Evolutionary conservation across 2,888 invertebrate genomes (phyloP).

Genomic region (Himalopsyche japonica): DNA sequence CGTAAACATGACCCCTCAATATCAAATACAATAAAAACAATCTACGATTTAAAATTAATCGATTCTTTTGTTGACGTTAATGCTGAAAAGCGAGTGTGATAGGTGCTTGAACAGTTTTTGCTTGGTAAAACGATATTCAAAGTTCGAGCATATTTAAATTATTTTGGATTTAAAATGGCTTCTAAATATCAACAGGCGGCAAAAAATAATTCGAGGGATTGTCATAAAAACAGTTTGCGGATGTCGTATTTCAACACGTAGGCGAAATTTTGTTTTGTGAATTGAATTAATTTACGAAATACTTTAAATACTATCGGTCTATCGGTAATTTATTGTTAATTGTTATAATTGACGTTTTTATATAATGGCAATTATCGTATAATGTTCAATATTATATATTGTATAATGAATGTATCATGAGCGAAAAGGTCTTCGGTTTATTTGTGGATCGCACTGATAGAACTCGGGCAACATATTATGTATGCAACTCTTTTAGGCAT

Average conservation of each 20-base stretch:
- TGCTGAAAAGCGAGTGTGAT: background rate
- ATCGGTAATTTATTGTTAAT: no score
- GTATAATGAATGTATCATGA: no score
- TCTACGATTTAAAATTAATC: no score
- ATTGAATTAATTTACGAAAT: background rate
- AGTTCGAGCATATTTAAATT: background rate
- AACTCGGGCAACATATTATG: no score
- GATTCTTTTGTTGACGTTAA: background rate
- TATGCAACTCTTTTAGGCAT: no score
- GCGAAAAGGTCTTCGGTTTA: no score
- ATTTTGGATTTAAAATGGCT: background rate
- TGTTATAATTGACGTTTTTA: no score
- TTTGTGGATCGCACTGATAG: no score
- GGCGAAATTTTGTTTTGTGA: background rate
- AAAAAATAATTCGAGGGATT: background rate
- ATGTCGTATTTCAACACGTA: background rate
- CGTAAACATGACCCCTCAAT: no score
- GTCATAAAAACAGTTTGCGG: background rate
- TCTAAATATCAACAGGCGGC: background rate
- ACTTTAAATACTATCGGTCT: background rate
- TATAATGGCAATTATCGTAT: no score
- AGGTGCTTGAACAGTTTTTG: background rate
- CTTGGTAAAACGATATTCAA: background rate
- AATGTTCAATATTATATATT: no score
- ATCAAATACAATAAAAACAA: no score